These are phyloP conservation scores for Phengaris alcon DNA, from an alignment of 2,888 invertebrate genomes.

Conservation along the genomic window DNA sequence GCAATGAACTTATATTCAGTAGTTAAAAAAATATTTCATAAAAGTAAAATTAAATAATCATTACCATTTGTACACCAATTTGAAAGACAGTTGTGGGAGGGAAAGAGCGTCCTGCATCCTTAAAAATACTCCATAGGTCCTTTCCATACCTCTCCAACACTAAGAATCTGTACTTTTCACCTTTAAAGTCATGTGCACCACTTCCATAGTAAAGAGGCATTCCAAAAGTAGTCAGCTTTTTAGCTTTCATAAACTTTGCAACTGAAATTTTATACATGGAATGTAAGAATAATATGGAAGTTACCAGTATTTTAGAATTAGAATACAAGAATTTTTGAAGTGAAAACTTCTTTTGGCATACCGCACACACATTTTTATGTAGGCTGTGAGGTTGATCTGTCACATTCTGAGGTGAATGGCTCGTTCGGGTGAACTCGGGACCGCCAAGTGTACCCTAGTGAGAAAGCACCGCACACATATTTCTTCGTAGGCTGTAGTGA, in stretches of 20 bases:
- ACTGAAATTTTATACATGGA: constrained; percentile 72
- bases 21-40: too few relatives aligned
- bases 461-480: too few relatives aligned
- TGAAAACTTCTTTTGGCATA: too few relatives aligned
- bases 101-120: constrained; percentile 82
- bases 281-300: not conserved
- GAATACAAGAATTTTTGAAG: too few relatives aligned
- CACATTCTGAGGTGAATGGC: too few relatives aligned
- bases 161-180: constrained; percentile 90
- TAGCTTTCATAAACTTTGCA: constrained; percentile 82
- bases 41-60: constrained; percentile 30
- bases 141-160: constrained; percentile 93
- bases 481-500: too few relatives aligned
- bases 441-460: too few relatives aligned
- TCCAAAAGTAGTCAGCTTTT: constrained; percentile 85
- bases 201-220: constrained; percentile 91
- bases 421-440: too few relatives aligned
- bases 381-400: too few relatives aligned
- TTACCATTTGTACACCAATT: constrained; percentile 90
- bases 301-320: not conserved
- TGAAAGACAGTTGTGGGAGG: constrained; percentile 87
- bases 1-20: too few relatives aligned
- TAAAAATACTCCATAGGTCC: constrained; percentile 89
- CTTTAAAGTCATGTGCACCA: constrained; percentile 88
- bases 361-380: too few relatives aligned